Base-by-base conservation (phyloP, 2,113 vertebrate species). In the Chauna torquata region DNA sequence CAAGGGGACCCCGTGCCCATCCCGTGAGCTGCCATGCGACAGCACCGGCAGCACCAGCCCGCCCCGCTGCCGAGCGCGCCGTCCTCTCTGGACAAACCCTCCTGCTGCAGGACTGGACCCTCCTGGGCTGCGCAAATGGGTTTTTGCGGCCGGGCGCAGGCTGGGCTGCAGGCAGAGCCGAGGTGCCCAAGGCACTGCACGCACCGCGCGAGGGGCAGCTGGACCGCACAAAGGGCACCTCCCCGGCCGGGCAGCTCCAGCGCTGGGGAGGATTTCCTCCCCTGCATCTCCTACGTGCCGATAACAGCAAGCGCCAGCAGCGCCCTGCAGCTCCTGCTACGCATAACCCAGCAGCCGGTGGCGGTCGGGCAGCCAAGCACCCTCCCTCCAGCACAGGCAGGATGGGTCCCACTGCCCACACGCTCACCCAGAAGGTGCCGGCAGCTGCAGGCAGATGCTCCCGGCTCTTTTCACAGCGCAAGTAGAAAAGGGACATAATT, bases 401-500 rank as follows among this genome's bases (percentile, higher is more conserved):
- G 88, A 74, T 23, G 1, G 5, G 81, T 57, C 74, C 78, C 2
- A 9, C 95, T 69, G 86, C 62, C 86, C 85, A 36, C 54, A 2
- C 8, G 0, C 44, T 32, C 42, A 70, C 55, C 84, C 82, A 96
- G 87, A 74, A 91, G 87, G 90, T 84, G 80, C 70, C 8, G 2
- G 59, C 4, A 30, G 84, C 78, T 7, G 1, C 9, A 6, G 83
- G 57, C 65, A 55, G 84, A 59, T 0, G 1, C 25, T 82, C 54
- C 77, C 57, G 8, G 90, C 89, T 45, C 87, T 82, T 79, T 90
- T 13, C 82, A 87, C 78, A 76, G 83, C 16, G 3, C 72, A n/a
- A 78, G 91, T 47, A 85, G 90, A 23, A 83, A 76, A 72, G 66
- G 87, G 54, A 71, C 40, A 89, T 49, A 91, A 96, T 88, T 7